Base-by-base conservation (phyloP, 2,888 invertebrate genomes). In the Caenorhabditis sp. region DNA sequence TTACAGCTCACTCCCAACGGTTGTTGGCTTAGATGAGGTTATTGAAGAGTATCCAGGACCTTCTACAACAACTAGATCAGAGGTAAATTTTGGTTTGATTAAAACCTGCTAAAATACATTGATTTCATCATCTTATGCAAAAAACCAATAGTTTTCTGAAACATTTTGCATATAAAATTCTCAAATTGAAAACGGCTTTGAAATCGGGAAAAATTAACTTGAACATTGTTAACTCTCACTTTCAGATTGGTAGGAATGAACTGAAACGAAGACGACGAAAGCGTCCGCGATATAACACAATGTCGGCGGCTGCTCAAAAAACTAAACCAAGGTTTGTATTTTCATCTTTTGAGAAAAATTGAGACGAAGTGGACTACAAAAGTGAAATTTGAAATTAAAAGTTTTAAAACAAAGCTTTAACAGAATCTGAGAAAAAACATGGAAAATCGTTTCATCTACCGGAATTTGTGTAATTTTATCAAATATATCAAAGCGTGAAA, bases 1-100 rank as follows among this genome's bases (percentile, higher is more conserved):
- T 68, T 75, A 24, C 27, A 79, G 79, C 26, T 79, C 79, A 12
- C 58, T 77, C 8, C 79, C 79, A 21, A 79, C 77, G 14, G 62
- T 78, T 58, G 74, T 78, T 12, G 77, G 72, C 1, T 63, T 60
- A 26, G 72, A 70, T 43, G 73, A 74, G 23, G 36, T 64, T 17
- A 57, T 51, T 24, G 70, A 67, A 23, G 76, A 72, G 49, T 71
- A 63, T 61, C 71, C 71, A 62, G 58, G 37, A 24, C 58, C 43
- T 21, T 49, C 49, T 0, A 49, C 24, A 21, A 65, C 37, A 8
- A 59, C 65, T 31, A 27, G 63, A 64, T 64, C 63, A n/a, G 60
- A 66, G 37, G 66, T 58, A 31, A 31, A n/a, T n/a, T n/a, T n/a
- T n/a, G n/a, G n/a, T 51, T 51, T 37, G 37, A 37, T 8, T 10